phyloP scores from a whole-genome alignment of 2,113 vertebrate species.

The Nematolebias whitei region DNA sequence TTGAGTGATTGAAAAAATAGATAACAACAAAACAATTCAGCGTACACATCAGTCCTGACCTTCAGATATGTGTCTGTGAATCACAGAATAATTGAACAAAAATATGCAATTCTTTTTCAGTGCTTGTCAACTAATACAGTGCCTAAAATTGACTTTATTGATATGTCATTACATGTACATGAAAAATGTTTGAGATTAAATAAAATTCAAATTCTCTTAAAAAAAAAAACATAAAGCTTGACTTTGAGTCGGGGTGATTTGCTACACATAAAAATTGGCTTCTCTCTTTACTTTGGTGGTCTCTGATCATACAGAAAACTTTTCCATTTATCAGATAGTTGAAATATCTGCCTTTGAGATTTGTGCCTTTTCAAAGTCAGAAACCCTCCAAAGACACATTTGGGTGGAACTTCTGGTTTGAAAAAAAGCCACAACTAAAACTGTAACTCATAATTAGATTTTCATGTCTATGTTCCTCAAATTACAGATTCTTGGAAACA shows the following conservation, averaged over 20 bases:
- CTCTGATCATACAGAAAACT: background rate
- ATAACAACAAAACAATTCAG: constrained; percentile 4
- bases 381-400: background rate
- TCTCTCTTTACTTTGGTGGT: background rate
- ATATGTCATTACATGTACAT: background rate
- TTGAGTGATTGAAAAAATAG: no score
- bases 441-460: background rate
- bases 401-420: background rate
- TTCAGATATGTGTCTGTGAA: background rate
- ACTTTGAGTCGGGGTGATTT: background rate
- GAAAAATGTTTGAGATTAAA: background rate
- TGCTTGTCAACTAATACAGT: background rate
- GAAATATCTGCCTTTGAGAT: constrained; percentile 6
- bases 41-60: constrained; percentile 7
- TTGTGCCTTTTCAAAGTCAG: background rate
- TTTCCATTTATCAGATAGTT: background rate
- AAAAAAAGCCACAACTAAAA: background rate
- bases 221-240: background rate
- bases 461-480: background rate
- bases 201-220: background rate
- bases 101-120: background rate
- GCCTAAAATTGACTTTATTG: background rate
- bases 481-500: background rate
- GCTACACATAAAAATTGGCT: background rate
- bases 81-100: background rate